Evolutionary conservation across 2,888 invertebrate genomes (phyloP), one percentile per base, ranked within the genome.

Genomic region (Ametastegia equiseti): DNA sequence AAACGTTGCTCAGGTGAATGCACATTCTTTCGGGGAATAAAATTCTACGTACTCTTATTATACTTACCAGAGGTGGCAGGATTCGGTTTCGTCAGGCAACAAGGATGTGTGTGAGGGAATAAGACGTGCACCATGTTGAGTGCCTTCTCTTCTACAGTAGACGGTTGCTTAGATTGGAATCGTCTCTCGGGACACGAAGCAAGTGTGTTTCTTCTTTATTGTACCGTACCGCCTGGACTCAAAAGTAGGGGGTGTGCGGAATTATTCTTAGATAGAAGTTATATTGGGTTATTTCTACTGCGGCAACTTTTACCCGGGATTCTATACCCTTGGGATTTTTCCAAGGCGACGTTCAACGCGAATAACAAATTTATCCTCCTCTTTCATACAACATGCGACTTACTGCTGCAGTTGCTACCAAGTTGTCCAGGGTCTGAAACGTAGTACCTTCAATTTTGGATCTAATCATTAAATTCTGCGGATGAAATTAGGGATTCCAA

Each of bases 1-100:
- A 97, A 89, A 94, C 95, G 1, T 92, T 97, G 81, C 93, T 97
- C 80, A 95, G 95, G 97, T 97, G 73, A n/a, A 27, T 60, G 30
- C 23, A 5, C 30, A 23, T 60, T 15, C 60, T 23, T 13, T 30
- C 60, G 15, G 13, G 27, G 60, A n/a, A n/a, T n/a, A n/a, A n/a
- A n/a, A n/a, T n/a, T n/a, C n/a, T n/a, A n/a, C n/a, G n/a, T n/a
- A n/a, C n/a, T n/a, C n/a, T n/a, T n/a, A n/a, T n/a, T n/a, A n/a
- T n/a, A n/a, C n/a, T n/a, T n/a, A n/a, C n/a, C n/a, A n/a, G n/a
- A n/a, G n/a, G n/a, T n/a, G n/a, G n/a, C n/a, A n/a, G n/a, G n/a
- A n/a, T 11, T 71, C 71, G 15, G 42, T 47, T n/a, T 47, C 42
- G 15, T 27, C 7, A n/a, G 13, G 5, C 23, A 7, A 23, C 42